Evolutionary conservation across 2,113 vertebrate genomes (phyloP), one percentile per base, ranked within the genome.

Genomic region (Octodon degus): DNA sequence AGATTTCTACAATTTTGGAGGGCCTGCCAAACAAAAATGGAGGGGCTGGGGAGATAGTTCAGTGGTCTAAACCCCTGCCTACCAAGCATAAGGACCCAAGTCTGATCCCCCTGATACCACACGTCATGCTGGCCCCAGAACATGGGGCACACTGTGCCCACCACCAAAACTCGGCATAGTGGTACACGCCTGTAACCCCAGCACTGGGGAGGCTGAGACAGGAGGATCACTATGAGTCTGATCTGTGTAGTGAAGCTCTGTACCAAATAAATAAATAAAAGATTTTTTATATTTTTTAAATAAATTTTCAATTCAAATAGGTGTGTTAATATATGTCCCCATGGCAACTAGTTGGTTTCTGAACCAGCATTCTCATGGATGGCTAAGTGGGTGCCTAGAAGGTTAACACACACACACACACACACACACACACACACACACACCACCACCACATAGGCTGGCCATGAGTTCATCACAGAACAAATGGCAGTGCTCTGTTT

Each of bases 271-370:
- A 58, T 19, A 17, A 13, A 55, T 55, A 55, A 55, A 58, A 58
- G 55, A 58, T 58, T 58, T 58, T 55, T 55, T 58, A 17, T 19
- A 58, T 17, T 58, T 60, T 96, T 85, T 32, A 77, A n/a, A 85
- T 88, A 90, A 90, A 82, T 37, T 82, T 86, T 81, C 40, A 82
- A 20, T 67, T 96, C 40, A 76, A 76, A 5, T 70, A 80, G 85
- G 10, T 83, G 65, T 32, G 5, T 58, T 79, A 14, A 67, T 84
- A 6, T 25, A 47, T 65, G 43, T 87, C n/a, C 24, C 24, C 24
- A 17, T 24, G 9, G 7, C 43, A 90, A n/a, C 27, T 50, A 16
- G 60, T 53, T 86, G 43, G 74, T 83, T 94, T 91, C 77, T 91
- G 32, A 70, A 65, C 24, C 65, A 34, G 65, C 55, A 32, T 68